Evolutionary conservation across 2,797 vertebrate genomes (phyloP), one percentile per base, ranked within the genome.

Genomic region (Tangara arthus): DNA sequence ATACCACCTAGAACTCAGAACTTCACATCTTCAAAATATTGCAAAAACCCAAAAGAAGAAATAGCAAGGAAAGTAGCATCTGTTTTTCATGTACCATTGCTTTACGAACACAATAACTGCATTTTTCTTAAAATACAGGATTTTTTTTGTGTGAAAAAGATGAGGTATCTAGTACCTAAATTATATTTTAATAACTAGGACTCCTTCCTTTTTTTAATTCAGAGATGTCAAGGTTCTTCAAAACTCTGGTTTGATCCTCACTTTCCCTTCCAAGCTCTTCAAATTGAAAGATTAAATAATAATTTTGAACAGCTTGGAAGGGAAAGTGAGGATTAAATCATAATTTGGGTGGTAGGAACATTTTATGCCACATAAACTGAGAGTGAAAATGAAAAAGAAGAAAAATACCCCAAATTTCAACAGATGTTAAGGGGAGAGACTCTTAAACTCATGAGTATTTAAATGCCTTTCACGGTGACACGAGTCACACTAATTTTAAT

Each of bases 401-500:
- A 69, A 69, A 70, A 89, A 61, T 3, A 41, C 3, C 8, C 24
- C 15, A 65, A 42, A 42, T 73, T 87, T 81, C 13, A 37, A 90
- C 24, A 6, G 32, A 52, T 42, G 16, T 65, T 82, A 68, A 69
- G 21, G 5, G 46, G 19, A 69, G 6, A 44, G 24, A 57, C 9
- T 20, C 35, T 59, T 26, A 65, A 82, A 76, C 22, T 37, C 35
- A 32, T 34, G 34, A 21, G 28, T 20, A 78, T 22, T 57, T 55
- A 20, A 60, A 50, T 6, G 28, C 37, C 27, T 50, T 26, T 16
- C 47, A 64, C 2, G 9, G 44, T 34, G 46, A 35, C 42, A 50
- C 0, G 1, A 75, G 46, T 17, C 30, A 42, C 17, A 2, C 6
- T 17, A 4, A 77, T 57, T 42, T 60, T 21, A 19, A 6, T 49